These are phyloP conservation scores for Triops longicaudatus DNA, from an alignment of 1,140 invertebrate genomes.

Conservation along the genomic window DNA sequence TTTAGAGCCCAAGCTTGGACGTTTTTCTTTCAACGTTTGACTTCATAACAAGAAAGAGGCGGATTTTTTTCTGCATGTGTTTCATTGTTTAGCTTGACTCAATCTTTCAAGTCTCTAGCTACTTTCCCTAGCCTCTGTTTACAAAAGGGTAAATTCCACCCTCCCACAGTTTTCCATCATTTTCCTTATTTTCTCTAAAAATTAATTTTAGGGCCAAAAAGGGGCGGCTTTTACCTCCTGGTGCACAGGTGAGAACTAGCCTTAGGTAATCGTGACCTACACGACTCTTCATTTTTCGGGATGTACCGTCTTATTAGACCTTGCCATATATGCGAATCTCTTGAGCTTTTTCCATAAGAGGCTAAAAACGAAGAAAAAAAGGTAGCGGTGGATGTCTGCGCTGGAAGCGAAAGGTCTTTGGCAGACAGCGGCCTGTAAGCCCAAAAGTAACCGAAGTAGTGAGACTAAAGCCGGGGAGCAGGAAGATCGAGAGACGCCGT, in stretches of 20 bases:
- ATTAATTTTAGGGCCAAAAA: neutral
- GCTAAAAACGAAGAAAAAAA: neutral
- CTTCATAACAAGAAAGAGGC: constrained; percentile 1
- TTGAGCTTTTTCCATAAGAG: neutral
- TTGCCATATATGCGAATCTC: constrained; percentile 4
- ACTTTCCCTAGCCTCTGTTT: too few species aligned
- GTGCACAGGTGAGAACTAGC: neutral
- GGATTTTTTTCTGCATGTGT: neutral
- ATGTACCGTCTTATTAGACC: neutral
- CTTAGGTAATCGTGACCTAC: neutral
- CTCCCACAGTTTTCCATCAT: too few species aligned
- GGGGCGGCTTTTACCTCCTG: neutral
- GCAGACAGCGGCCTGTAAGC: neutral
- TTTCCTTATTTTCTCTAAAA: too few species aligned
- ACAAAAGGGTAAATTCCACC: too few species aligned
- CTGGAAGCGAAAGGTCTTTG: neutral
- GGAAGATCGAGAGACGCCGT: neutral
- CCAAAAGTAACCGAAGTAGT: neutral
- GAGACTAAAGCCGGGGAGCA: neutral
- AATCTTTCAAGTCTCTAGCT: too few species aligned
- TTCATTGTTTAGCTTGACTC: too few species aligned
- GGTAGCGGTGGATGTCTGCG: neutral
- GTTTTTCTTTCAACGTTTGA: neutral
- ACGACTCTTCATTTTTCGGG: neutral
- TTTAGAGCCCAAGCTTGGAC: too few species aligned